Evolutionary conservation across 2,888 invertebrate species (phyloP).

Genomic region (Hirtodrosophila confusa): DNA sequence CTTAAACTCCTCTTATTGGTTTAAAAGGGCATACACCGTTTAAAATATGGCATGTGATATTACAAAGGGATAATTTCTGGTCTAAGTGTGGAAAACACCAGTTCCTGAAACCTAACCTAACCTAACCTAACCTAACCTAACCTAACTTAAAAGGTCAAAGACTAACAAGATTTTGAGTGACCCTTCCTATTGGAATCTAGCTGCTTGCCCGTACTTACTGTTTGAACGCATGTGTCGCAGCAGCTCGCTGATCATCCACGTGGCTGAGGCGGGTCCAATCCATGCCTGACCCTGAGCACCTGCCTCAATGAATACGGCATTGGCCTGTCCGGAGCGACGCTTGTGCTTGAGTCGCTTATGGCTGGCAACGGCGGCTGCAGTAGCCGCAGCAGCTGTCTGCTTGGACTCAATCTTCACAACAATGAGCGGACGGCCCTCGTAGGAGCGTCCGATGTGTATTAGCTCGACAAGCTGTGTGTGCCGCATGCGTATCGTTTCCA

Average conservation of each 20-base stretch:
- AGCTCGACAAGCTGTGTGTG: constrained; percentile 88
- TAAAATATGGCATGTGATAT: no score
- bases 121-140: no score
- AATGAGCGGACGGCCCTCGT: constrained; percentile 89
- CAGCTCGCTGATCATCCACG: constrained; percentile 89
- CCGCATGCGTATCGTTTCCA: constrained; percentile 88
- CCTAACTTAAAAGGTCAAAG: no score
- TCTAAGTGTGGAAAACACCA: no score
- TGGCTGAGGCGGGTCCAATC: constrained; percentile 91
- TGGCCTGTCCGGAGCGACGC: constrained; percentile 86
- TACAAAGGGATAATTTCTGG: no score
- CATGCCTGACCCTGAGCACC: constrained; percentile 91
- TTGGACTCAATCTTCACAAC: constrained; percentile 88
- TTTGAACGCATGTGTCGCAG: constrained; percentile 87
- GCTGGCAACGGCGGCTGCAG: constrained; percentile 56
- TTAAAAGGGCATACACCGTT: no score
- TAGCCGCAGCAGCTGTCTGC: constrained; percentile 64
- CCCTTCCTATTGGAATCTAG: no score
- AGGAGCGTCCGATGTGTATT: constrained; percentile 89
- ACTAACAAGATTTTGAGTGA: no score
- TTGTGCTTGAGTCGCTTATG: constrained; percentile 75
- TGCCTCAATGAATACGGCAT: constrained; percentile 92
- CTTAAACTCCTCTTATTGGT: no score
- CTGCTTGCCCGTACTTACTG: constrained; percentile 81
- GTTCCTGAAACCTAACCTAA: no score